These are phyloP conservation scores for Pemphredon lugubris DNA, from an alignment of 2,888 invertebrate species.

Conservation along the genomic window DNA sequence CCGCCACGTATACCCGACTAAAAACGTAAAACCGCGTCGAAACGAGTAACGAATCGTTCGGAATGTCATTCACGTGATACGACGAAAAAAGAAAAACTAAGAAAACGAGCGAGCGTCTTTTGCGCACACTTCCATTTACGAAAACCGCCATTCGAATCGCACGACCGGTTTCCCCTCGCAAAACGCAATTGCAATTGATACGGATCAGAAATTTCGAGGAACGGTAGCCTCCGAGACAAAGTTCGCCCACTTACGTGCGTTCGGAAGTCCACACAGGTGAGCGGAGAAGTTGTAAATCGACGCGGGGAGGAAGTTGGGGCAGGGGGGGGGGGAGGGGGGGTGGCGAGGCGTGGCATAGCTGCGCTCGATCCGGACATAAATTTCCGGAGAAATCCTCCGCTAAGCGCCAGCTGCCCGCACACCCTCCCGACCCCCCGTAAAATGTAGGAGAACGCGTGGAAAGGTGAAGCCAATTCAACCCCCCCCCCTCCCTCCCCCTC, in stretches of 20 bases:
- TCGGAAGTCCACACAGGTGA: conserved; percentile 57
- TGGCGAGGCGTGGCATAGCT: conserved; percentile 47
- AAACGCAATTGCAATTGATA: too few relatives aligned
- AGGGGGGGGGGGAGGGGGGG: conserved; percentile 3
- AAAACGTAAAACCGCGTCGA: too few relatives aligned
- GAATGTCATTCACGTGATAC: too few relatives aligned
- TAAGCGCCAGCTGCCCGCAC: conserved; percentile 68
- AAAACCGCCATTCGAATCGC: too few relatives aligned
- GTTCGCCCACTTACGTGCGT: conserved; percentile 43
- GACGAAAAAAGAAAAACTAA: too few relatives aligned
- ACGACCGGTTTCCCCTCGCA: too few relatives aligned
- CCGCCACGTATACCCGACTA: too few relatives aligned
- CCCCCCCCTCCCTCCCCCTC: conserved; percentile 32
- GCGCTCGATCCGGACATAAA: conserved; percentile 67
- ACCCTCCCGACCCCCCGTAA: conserved; percentile 49
- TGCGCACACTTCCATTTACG: too few relatives aligned
- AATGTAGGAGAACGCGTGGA: conserved; percentile 53
- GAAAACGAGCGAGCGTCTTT: too few relatives aligned
- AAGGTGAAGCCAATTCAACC: conserved; percentile 53
- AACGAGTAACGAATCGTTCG: too few relatives aligned
- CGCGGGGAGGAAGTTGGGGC: background rate
- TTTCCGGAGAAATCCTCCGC: conserved; percentile 66
- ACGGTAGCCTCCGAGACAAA: conserved; percentile 29
- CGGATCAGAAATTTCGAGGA: background rate
- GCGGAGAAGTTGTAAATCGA: conserved; percentile 62